Conservation (phyloP, 2,113 vertebrate species). For the Illadopsis cleaveri region DNA sequence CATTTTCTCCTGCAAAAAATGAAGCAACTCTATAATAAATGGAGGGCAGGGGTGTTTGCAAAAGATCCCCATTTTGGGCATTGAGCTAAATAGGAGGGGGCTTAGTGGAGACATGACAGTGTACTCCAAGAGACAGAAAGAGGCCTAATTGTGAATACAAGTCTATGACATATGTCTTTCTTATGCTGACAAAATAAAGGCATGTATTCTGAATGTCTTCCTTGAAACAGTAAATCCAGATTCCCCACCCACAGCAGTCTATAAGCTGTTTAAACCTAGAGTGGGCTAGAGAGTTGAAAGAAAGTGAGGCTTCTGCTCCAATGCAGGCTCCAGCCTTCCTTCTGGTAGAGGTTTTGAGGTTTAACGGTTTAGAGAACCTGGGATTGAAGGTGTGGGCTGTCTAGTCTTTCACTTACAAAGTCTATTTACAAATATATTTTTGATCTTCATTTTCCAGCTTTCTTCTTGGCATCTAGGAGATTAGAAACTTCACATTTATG, state of each 20-base stretch:
- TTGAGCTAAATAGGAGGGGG: background rate
- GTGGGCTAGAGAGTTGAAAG: background rate
- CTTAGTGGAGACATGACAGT: background rate
- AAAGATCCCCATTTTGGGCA: background rate
- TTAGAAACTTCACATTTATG: background rate
- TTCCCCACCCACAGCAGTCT: background rate
- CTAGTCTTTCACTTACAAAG: background rate
- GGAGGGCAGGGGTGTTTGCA: background rate
- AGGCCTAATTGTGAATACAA: background rate
- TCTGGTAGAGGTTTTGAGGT: background rate
- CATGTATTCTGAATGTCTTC: background rate
- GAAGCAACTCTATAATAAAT: background rate
- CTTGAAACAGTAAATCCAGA: background rate
- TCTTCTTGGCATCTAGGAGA: background rate
- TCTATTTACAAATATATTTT: background rate
- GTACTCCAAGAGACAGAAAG: background rate
- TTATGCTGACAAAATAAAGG: background rate
- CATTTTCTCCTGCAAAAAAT: background rate
- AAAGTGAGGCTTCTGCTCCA: background rate
- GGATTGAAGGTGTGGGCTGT: background rate
- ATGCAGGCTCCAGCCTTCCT: background rate
- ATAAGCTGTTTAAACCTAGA: background rate
- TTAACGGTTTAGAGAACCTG: background rate
- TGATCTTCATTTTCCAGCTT: background rate
- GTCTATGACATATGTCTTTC: background rate